Conservation (phyloP, 2,113 vertebrate genomes). For the Baryphthengus martii region DNA sequence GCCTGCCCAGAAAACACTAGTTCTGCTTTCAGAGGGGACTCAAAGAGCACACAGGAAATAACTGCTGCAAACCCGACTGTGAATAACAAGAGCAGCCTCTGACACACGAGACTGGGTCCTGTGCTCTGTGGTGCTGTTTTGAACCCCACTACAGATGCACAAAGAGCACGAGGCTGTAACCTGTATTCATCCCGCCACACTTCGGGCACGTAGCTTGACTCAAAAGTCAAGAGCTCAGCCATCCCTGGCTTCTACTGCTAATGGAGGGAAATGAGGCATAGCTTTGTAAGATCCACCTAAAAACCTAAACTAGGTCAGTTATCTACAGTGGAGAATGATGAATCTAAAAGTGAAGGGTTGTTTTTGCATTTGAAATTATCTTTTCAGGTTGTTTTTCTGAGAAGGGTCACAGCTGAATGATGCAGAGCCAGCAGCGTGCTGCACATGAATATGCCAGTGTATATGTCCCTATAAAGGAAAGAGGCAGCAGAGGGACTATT, state of each 20-base stretch:
- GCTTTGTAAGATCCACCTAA: not conserved
- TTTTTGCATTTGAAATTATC: not conserved
- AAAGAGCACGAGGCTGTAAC: not conserved
- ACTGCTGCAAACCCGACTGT: not conserved
- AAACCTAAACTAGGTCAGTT: not conserved
- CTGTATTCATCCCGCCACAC: not conserved
- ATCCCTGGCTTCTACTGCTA: not conserved
- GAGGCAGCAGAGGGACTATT: not conserved
- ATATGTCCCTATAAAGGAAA: not conserved
- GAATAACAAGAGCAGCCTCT: not conserved
- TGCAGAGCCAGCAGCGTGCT: not conserved
- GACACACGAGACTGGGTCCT: not conserved
- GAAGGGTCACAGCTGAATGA: not conserved
- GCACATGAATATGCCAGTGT: not conserved
- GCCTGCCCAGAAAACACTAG: not conserved
- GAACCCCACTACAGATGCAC: not conserved
- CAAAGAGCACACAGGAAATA: not conserved
- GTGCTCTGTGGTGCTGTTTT: not conserved
- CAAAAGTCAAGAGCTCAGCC: not conserved
- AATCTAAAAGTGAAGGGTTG: not conserved
- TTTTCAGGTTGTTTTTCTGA: not conserved
- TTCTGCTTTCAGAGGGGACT: constrained; percentile 16
- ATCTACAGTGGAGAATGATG: not conserved
- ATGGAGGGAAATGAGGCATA: not conserved
- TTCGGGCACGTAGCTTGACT: not conserved